Percentiles rank a stretch among this genome's conserved stretches.
These are phyloP conservation scores for Tympanuchus pallidicinctus DNA, from an alignment of 2,113 vertebrate genomes.

Conservation along the genomic window DNA sequence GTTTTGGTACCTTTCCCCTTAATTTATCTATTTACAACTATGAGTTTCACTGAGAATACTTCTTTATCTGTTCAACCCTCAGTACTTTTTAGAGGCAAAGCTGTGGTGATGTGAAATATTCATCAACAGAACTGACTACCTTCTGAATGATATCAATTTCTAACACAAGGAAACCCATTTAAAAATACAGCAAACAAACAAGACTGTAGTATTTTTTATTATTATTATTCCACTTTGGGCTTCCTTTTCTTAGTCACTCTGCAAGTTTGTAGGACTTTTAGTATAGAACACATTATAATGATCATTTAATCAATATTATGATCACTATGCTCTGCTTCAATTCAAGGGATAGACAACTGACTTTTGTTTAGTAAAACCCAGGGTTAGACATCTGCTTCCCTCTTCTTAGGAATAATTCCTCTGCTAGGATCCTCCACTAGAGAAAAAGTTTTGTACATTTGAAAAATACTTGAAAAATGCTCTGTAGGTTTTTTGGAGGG, in stretches of 20 bases:
- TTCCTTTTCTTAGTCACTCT: neutral
- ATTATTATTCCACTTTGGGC: neutral
- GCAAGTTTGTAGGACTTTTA: neutral
- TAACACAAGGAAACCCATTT: neutral
- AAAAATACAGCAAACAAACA: neutral
- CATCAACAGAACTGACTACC: neutral
- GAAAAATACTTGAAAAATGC: neutral
- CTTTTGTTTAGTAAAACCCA: neutral
- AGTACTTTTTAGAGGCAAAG: neutral
- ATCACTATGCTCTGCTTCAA: neutral
- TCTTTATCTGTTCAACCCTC: neutral
- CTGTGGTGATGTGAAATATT: neutral
- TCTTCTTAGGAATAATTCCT: neutral
- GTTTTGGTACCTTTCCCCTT: neutral
- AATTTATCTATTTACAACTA: neutral
- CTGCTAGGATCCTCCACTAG: neutral
- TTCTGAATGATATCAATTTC: neutral
- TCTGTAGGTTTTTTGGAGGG: rapidly evolving
- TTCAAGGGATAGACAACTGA: neutral
- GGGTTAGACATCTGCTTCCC: neutral
- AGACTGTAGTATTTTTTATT: neutral
- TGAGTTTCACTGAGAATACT: neutral
- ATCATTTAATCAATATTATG: neutral
- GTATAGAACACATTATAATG: neutral
- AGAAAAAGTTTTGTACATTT: rapidly evolving